These are phyloP conservation scores for Enteromius treurensis DNA, from an alignment of 2,797 vertebrate genomes.

Conservation along the genomic window DNA sequence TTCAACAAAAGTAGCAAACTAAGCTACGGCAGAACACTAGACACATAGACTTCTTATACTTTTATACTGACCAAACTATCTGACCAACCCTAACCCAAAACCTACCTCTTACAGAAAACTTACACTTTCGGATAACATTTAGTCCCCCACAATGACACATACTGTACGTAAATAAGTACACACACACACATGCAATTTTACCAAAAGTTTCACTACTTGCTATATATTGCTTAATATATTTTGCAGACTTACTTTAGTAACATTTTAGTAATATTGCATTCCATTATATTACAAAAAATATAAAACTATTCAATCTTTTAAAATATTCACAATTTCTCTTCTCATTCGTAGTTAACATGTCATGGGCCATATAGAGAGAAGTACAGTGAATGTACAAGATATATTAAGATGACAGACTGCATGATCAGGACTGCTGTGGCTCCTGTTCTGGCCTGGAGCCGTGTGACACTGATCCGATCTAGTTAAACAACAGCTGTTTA, in stretches of 20 bases:
- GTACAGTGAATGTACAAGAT: background rate
- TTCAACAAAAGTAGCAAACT: no score
- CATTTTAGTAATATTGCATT: no score
- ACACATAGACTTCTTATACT: no score
- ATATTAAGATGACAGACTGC: background rate
- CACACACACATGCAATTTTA: no score
- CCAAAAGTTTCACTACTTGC: no score
- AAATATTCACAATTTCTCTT: background rate
- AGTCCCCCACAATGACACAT: no score
- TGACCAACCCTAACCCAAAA: no score
- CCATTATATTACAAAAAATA: background rate
- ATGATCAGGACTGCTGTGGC: constrained; percentile 63
- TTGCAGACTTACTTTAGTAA: background rate
- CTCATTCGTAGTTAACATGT: background rate
- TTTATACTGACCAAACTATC: no score
- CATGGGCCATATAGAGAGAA: background rate
- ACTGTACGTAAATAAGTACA: no score
- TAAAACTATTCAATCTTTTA: background rate
- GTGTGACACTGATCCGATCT: constrained; percentile 85
- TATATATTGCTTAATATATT: background rate
- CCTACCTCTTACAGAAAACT: no score
- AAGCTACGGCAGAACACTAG: no score
- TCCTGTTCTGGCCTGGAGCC: constrained; percentile 85
- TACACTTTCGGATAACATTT: no score
- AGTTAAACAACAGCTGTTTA: constrained; percentile 96